Conservation (phyloP, 2,888 invertebrate genomes). For the Pristionchus fissidentatus region DNA sequence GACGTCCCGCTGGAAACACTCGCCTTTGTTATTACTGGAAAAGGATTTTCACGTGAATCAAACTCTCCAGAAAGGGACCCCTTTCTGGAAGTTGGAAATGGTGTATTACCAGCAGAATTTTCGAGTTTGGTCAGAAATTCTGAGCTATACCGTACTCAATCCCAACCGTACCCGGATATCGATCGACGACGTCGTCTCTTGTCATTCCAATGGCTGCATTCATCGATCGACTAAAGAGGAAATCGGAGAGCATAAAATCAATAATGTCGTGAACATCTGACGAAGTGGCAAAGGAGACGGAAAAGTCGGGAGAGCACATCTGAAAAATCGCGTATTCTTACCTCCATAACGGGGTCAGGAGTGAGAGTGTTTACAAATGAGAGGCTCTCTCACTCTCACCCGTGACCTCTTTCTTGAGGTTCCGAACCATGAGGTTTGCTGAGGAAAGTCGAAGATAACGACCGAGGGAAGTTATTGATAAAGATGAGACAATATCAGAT, state of each 20-base stretch:
- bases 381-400: no score
- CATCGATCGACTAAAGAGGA: background rate
- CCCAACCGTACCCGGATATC: conserved; percentile 3
- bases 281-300: background rate
- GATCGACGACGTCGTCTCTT: background rate
- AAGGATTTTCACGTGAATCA: background rate
- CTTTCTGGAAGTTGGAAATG: no score
- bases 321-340: no score
- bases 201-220: conserved; percentile 23
- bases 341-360: no score
- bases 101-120: no score
- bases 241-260: background rate
- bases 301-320: background rate
- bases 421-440: no score
- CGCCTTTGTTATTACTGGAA: background rate
- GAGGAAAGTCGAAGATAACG: background rate
- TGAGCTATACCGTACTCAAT: background rate
- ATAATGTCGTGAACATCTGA: background rate
- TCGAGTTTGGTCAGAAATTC: no score
- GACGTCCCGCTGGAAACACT: background rate
- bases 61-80: background rate
- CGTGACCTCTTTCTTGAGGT: no score
- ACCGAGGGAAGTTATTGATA: background rate
- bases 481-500: background rate
- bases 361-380: no score